Conservation (phyloP, 2,797 vertebrate genomes). For the Malurus splendens region DNA sequence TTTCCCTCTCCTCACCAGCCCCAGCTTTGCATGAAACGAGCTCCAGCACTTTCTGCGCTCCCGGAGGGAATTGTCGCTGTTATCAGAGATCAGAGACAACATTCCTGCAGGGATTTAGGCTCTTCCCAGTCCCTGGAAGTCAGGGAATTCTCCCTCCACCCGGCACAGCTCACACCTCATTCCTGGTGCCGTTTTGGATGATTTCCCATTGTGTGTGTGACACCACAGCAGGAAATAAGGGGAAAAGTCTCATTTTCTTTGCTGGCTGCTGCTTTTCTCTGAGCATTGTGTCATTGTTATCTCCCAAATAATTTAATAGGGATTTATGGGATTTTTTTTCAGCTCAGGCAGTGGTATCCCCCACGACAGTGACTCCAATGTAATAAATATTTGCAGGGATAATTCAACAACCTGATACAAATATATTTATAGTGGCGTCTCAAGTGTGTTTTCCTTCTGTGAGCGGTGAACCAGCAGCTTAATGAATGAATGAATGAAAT, state of each 20-base stretch:
- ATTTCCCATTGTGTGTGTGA: background rate
- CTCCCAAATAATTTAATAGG: background rate
- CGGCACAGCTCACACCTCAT: background rate
- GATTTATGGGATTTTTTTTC: background rate
- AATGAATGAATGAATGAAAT: background rate
- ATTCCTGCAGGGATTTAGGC: background rate
- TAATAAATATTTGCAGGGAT: background rate
- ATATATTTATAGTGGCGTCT: background rate
- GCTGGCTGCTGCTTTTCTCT: background rate
- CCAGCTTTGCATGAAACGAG: background rate
- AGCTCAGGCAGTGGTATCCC: background rate
- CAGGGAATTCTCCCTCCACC: background rate
- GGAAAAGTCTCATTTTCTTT: background rate
- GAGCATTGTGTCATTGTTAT: background rate
- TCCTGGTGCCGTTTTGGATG: background rate
- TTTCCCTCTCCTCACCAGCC: background rate
- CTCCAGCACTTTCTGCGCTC: background rate
- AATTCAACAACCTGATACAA: background rate
- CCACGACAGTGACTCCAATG: background rate
- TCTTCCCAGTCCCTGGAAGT: background rate
- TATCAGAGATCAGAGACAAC: background rate
- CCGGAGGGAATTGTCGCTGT: background rate
- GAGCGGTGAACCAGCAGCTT: background rate
- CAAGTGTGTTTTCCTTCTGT: background rate
- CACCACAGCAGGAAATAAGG: background rate